Conservation (phyloP, 2,113 vertebrate species). For the Paedocypris sp. region DNA sequence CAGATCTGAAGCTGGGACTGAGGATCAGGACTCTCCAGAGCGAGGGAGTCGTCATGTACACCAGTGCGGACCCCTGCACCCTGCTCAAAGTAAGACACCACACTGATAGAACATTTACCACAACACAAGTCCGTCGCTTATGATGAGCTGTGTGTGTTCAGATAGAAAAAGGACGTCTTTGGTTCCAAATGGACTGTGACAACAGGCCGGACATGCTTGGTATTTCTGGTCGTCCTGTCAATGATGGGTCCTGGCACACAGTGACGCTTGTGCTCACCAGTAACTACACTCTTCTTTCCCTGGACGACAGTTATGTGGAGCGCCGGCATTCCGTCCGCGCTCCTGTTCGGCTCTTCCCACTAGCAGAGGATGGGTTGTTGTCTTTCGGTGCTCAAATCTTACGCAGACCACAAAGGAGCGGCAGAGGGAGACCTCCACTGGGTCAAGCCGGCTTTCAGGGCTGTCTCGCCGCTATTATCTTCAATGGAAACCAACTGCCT, state of each 20-base stretch:
- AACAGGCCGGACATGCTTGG: constrained; percentile 82
- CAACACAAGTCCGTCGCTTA: background rate
- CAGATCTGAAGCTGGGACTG: constrained; percentile 79
- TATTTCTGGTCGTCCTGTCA: constrained; percentile 81
- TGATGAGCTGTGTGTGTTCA: constrained; percentile 38
- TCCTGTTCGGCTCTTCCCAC: constrained; percentile 77
- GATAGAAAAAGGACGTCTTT: constrained; percentile 84
- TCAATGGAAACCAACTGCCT: constrained; percentile 81
- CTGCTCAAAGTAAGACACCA: constrained; percentile 77
- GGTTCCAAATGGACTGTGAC: constrained; percentile 93
- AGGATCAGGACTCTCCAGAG: constrained; percentile 86
- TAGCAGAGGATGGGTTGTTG: constrained; percentile 70
- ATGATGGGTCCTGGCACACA: constrained; percentile 86
- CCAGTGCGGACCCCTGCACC: constrained; percentile 83
- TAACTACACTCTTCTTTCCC: constrained; percentile 82
- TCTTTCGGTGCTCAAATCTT: constrained; percentile 83
- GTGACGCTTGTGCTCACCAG: constrained; percentile 85
- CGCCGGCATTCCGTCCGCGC: constrained; percentile 66
- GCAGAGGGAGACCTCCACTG: constrained; percentile 58
- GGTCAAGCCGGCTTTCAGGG: constrained; percentile 86
- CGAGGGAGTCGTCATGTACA: constrained; percentile 92
- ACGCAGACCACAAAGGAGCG: constrained; percentile 44
- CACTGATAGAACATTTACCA: background rate
- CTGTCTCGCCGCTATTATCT: constrained; percentile 76
- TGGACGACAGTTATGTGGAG: constrained; percentile 92